Conservation (phyloP, 2,888 invertebrate species). For the Agrochola lychnidis region DNA sequence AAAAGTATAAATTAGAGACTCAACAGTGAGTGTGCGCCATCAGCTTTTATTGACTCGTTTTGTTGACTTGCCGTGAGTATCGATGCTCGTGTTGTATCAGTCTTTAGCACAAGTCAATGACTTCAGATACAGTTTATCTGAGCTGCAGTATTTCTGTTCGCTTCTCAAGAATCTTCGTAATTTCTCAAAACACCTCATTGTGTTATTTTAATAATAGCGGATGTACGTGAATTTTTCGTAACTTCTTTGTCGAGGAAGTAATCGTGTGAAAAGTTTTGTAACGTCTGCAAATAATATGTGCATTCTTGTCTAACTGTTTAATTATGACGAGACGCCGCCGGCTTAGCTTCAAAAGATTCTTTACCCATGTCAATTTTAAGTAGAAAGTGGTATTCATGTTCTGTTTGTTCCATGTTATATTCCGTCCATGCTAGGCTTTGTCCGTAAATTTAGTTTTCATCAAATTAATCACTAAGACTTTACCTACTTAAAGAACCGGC, state of each 20-base stretch:
- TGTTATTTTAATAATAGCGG: slow-evolving; percentile 82
- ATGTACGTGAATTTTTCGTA: slow-evolving; percentile 86
- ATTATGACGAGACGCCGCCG: slow-evolving; percentile 57
- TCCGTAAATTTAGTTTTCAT: background rate
- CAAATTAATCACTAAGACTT: background rate
- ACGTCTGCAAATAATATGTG: slow-evolving; percentile 68
- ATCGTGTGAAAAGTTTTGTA: slow-evolving; percentile 85
- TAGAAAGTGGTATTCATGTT: slow-evolving; percentile 54
- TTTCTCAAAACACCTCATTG: slow-evolving; percentile 83
- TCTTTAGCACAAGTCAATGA: slow-evolving; percentile 64
- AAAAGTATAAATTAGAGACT: slow-evolving; percentile 39
- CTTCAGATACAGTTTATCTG: slow-evolving; percentile 63
- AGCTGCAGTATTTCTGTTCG: slow-evolving; percentile 56
- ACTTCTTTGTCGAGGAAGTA: slow-evolving; percentile 88
- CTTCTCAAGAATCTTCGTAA: slow-evolving; percentile 80
- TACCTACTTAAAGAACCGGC: background rate
- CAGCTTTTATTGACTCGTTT: slow-evolving; percentile 46
- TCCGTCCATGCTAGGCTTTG: background rate
- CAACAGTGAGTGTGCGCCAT: slow-evolving; percentile 16
- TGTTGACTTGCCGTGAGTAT: slow-evolving; percentile 48
- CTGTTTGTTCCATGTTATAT: background rate
- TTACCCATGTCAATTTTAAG: slow-evolving; percentile 54
- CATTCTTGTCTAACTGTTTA: slow-evolving; percentile 73
- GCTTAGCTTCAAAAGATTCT: slow-evolving; percentile 62
- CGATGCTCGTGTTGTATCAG: slow-evolving; percentile 43